A percentile compares a stretch with the other conserved stretches of the same genome.
phyloP scores from a whole-genome alignment of 2,113 vertebrate genomes.

The Gobiocypris rarus region DNA sequence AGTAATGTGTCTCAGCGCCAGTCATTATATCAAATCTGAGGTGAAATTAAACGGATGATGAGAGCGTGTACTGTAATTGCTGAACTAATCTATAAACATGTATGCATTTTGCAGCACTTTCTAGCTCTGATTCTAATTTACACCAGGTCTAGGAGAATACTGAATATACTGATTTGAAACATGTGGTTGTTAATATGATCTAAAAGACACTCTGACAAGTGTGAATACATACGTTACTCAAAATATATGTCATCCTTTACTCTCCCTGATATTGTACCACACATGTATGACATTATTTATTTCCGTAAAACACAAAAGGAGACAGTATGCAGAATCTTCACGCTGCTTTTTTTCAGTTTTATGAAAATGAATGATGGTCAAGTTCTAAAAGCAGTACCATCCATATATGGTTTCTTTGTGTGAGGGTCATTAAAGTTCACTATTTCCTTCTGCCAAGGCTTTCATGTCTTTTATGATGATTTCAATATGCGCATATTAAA shows the following conservation, averaged over 20 bases:
- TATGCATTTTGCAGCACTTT: slow-evolving; percentile 23
- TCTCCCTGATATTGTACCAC: no score
- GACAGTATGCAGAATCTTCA: no score
- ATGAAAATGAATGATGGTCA: no score
- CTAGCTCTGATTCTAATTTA: slow-evolving; percentile 9
- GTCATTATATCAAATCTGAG: slow-evolving; percentile 9
- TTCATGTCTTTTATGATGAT: not conserved
- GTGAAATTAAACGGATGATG: slow-evolving; percentile 31
- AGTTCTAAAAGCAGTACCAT: not conserved
- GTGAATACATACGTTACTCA: not conserved
- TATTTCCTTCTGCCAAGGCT: not conserved
- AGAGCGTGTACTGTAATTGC: not conserved
- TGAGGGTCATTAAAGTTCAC: no score
- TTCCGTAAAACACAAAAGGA: no score
- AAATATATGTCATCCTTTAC: not conserved
- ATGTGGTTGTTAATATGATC: not conserved
- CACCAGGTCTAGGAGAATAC: not conserved
- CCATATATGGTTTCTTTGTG: not conserved
- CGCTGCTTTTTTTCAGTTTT: no score
- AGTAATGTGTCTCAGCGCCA: not conserved
- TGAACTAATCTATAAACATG: not conserved
- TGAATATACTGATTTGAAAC: not conserved
- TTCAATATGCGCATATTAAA: not conserved
- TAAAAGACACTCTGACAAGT: not conserved
- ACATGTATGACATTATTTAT: no score